Evolutionary conservation across 2,113 vertebrate genomes (phyloP).

Genomic region (Mungos mungo): DNA sequence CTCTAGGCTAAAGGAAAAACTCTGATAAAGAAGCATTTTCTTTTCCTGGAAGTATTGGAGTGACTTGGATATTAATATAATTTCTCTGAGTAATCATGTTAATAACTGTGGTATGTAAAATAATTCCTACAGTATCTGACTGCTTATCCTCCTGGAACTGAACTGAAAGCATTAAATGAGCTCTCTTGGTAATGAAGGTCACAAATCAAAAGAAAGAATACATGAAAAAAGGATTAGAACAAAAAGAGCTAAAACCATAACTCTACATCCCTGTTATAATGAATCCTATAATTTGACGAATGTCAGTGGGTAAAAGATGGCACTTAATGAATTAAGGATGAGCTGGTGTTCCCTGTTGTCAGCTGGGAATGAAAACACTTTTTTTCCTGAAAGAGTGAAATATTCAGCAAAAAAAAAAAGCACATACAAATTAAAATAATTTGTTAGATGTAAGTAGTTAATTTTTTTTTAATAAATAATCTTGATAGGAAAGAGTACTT

Average conservation of each 20-base stretch:
- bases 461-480: not conserved
- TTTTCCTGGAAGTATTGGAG: constrained; percentile 39
- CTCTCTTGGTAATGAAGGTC: constrained; percentile 68
- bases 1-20: constrained; percentile 29
- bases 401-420: not conserved
- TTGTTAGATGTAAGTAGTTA: constrained; percentile 41
- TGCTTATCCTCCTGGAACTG: constrained; percentile 72
- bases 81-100: constrained; percentile 75
- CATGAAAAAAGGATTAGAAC: constrained; percentile 66
- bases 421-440: constrained; percentile 51
- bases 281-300: constrained; percentile 70
- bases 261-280: constrained; percentile 58
- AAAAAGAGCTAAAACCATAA: constrained; percentile 62
- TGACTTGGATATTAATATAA: constrained; percentile 59
- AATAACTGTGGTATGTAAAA: constrained; percentile 70
- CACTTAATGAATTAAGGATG: constrained; percentile 77
- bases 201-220: constrained; percentile 72
- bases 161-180: constrained; percentile 62
- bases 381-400: not conserved
- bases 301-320: constrained; percentile 59
- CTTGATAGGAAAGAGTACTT: not conserved
- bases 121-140: constrained; percentile 66
- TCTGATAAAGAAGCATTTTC: constrained; percentile 41
- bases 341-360: constrained; percentile 55
- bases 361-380: constrained; percentile 28